A percentile compares a stretch with the other conserved stretches of the same genome.
Evolutionary conservation across 2,797 vertebrate genomes (phyloP).

Genomic region (Eulemur rubriventer): DNA sequence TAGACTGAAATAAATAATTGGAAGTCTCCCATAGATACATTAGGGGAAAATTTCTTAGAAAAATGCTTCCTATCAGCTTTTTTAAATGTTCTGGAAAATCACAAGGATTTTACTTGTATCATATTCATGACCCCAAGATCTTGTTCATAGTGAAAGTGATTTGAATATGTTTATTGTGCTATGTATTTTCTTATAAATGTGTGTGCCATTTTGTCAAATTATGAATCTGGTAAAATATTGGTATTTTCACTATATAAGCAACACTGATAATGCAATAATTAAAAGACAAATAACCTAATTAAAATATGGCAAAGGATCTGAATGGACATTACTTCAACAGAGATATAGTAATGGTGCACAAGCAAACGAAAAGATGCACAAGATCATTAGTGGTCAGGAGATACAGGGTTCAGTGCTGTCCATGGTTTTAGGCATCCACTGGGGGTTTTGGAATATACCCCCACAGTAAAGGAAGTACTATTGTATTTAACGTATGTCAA

Average conservation of each 20-base stretch:
- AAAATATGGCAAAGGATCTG: background rate
- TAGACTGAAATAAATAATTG: background rate
- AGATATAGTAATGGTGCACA: too few relatives aligned
- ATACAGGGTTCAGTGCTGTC: background rate
- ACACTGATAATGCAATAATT: background rate
- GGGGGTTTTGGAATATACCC: background rate
- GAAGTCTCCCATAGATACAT: background rate
- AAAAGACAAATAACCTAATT: background rate
- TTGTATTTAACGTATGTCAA: conserved; percentile 46
- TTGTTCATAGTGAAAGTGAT: background rate
- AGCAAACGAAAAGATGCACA: background rate
- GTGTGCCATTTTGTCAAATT: background rate
- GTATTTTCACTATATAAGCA: background rate
- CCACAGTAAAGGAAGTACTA: background rate
- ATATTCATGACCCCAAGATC: background rate
- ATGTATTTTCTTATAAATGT: background rate
- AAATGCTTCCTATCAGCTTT: background rate
- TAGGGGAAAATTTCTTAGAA: background rate
- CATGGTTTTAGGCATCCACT: background rate
- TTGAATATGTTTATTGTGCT: background rate
- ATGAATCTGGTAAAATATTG: background rate
- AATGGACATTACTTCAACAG: background rate
- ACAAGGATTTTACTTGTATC: background rate
- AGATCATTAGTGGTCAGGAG: background rate
- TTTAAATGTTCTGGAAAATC: too few relatives aligned